A percentile compares a stretch with the other conserved stretches of the same genome.
These are phyloP conservation scores for Drosophila jambulina DNA, from an alignment of 1,140 invertebrate genomes.

Conservation along the genomic window DNA sequence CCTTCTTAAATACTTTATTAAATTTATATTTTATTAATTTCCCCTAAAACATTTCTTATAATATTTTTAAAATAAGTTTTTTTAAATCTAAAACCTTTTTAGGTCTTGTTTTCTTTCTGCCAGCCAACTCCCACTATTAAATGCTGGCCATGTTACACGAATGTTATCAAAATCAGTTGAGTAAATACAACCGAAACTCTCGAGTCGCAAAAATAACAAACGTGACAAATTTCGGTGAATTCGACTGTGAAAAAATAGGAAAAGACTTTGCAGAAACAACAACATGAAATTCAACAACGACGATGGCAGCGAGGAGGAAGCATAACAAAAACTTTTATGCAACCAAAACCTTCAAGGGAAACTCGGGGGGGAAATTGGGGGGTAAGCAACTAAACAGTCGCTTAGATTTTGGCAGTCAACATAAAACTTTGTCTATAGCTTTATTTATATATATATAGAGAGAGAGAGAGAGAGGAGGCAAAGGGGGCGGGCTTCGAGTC, in stretches of 20 bases:
- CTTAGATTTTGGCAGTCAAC: conserved; percentile 60
- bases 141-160: conserved; percentile 79
- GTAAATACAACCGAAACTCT: conserved; percentile 79
- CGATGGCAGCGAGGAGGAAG: conserved; percentile 34
- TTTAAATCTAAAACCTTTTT: neutral
- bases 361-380: neutral
- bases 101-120: neutral
- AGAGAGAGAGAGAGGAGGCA: neutral
- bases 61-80: neutral
- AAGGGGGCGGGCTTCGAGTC: conserved; percentile 14
- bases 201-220: conserved; percentile 80
- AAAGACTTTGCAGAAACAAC: conserved; percentile 31
- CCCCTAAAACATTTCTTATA: neutral
- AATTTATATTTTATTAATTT: too few relatives aligned
- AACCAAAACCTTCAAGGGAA: conserved; percentile 68
- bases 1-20: neutral
- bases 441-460: conserved; percentile 16
- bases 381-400: conserved; percentile 52
- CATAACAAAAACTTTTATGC: conserved; percentile 77
- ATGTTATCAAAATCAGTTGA: conserved; percentile 85
- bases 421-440: conserved; percentile 22
- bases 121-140: conserved; percentile 58
- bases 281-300: conserved; percentile 27
- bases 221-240: conserved; percentile 85
- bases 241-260: conserved; percentile 75